Evolutionary conservation across 2,888 invertebrate genomes (phyloP).

Genomic region (Eristalis intricaria): DNA sequence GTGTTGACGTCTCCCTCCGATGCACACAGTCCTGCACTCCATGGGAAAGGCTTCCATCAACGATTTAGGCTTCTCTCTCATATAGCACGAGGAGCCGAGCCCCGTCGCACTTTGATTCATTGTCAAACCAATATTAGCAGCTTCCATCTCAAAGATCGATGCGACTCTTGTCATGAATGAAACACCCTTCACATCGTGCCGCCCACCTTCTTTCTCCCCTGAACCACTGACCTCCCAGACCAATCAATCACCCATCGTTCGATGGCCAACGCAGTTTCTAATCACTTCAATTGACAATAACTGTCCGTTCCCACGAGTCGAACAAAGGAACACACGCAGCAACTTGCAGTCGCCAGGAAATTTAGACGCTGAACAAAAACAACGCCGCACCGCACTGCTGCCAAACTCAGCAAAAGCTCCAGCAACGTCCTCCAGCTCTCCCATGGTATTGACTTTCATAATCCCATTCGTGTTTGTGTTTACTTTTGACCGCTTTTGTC

Average conservation of each 20-base stretch:
- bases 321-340: background rate
- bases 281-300: background rate
- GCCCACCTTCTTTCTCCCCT: too few relatives aligned
- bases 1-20: too few relatives aligned
- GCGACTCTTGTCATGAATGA: too few relatives aligned
- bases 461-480: background rate
- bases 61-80: too few relatives aligned
- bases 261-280: background rate
- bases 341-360: background rate
- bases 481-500: slow-evolving; percentile 1
- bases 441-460: background rate
- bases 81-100: too few relatives aligned
- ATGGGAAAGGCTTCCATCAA: too few relatives aligned
- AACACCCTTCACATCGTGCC: too few relatives aligned
- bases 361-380: background rate
- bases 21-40: too few relatives aligned
- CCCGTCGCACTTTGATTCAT: too few relatives aligned
- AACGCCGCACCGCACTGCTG: background rate
- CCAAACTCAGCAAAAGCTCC: background rate
- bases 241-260: background rate
- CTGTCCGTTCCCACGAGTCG: background rate
- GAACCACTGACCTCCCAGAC: background rate
- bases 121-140: too few relatives aligned
- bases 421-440: background rate
- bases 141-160: too few relatives aligned